These are phyloP conservation scores for Pluvialis apricaria DNA, from an alignment of 2,113 vertebrate species.

Conservation along the genomic window DNA sequence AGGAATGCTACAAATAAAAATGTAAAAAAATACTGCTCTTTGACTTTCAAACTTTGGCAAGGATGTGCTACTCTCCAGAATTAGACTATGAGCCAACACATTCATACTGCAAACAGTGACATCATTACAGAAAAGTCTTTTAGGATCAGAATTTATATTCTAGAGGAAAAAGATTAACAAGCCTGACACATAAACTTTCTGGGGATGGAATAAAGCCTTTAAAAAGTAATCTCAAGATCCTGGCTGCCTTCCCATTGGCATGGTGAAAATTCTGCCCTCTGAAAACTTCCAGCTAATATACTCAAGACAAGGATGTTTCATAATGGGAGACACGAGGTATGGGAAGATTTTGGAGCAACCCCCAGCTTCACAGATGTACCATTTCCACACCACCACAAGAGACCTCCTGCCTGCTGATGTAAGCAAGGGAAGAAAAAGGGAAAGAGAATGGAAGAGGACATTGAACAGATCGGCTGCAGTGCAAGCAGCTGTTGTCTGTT, in stretches of 20 bases:
- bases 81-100: not conserved
- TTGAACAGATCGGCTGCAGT: not conserved
- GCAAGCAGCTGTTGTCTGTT: not conserved
- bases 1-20: not conserved
- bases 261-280: not conserved
- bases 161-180: not conserved
- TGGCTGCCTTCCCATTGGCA: not conserved
- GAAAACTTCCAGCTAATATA: not conserved
- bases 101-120: not conserved
- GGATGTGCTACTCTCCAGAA: not conserved
- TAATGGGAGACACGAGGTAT: not conserved
- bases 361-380: not conserved
- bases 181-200: not conserved
- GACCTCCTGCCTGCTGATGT: not conserved
- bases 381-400: not conserved
- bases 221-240: not conserved
- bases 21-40: not conserved
- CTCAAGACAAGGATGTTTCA: not conserved
- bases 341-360: not conserved
- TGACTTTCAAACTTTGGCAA: constrained; percentile 16
- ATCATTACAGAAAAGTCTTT: constrained; percentile 3
- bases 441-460: not conserved
- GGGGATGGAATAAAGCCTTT: not conserved
- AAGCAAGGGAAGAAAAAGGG: not conserved
- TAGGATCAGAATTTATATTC: not conserved